Conservation (phyloP, 2,113 vertebrate genomes). For the Martes martes region DNA sequence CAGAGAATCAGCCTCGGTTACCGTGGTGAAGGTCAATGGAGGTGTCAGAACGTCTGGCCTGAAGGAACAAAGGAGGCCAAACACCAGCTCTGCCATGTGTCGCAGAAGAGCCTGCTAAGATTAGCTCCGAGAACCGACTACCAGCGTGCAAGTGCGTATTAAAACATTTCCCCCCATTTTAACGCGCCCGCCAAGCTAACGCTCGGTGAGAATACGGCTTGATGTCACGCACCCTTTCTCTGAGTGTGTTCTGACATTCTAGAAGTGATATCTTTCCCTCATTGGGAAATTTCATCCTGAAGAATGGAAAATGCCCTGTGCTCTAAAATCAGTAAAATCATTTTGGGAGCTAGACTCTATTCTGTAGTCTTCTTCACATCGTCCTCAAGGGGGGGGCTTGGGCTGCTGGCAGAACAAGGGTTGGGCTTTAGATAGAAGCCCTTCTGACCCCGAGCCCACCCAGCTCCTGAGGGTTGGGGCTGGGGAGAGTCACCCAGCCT, state of each 20-base stretch:
- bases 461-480: rapidly evolving
- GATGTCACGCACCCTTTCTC: background rate
- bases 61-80: constrained; percentile 24
- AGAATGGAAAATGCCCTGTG: background rate
- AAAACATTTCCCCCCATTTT: background rate
- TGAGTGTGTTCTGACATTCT: background rate
- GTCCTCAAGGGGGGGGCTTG: background rate
- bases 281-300: background rate
- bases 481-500: background rate
- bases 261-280: background rate
- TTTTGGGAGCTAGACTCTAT: background rate
- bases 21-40: constrained; percentile 38
- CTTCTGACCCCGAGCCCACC: rapidly evolving
- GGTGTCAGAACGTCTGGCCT: constrained; percentile 43
- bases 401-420: background rate
- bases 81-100: background rate
- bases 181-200: background rate
- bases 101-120: constrained; percentile 39
- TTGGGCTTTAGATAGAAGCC: background rate
- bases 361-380: background rate
- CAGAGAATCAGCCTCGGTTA: constrained; percentile 37
- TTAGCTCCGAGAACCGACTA: background rate
- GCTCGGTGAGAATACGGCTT: background rate
- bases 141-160: background rate
- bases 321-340: background rate